Conservation (phyloP, 2,888 invertebrate genomes). For the Drosophila hamatofila region DNA sequence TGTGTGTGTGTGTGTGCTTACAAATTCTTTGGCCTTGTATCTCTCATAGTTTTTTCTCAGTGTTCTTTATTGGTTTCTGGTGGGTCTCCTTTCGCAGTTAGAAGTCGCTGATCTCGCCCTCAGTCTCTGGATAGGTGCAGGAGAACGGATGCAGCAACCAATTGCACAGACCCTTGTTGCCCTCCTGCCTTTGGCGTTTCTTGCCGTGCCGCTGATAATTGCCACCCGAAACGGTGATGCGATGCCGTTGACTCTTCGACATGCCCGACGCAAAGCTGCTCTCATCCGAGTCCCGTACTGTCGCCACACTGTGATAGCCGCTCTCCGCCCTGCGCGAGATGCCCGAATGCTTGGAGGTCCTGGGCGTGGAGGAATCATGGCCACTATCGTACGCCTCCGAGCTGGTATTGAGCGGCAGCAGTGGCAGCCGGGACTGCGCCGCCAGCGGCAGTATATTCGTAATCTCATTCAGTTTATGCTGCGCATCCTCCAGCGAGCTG, state of each 20-base stretch:
- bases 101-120: constrained; percentile 89
- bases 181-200: constrained; percentile 88
- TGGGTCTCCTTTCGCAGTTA: constrained; percentile 56
- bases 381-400: constrained; percentile 91
- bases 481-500: constrained; percentile 78
- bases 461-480: constrained; percentile 69
- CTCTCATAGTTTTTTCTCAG: constrained; percentile 34
- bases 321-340: constrained; percentile 93
- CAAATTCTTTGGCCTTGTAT: constrained; percentile 57
- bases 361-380: constrained; percentile 93
- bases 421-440: constrained; percentile 83
- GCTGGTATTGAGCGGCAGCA: constrained; percentile 85
- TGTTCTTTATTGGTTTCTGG: constrained; percentile 29
- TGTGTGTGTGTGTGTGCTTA: constrained; percentile 28
- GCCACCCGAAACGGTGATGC: constrained; percentile 75
- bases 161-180: constrained; percentile 89
- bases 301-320: constrained; percentile 94
- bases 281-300: constrained; percentile 92
- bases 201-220: constrained; percentile 69
- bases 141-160: constrained; percentile 92
- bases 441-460: constrained; percentile 80
- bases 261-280: constrained; percentile 92
- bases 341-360: constrained; percentile 93
- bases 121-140: constrained; percentile 91
- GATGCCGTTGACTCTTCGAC: constrained; percentile 84